These are phyloP conservation scores for Trinorchestia longiramus DNA, from an alignment of 1,140 invertebrate genomes.

Conservation along the genomic window DNA sequence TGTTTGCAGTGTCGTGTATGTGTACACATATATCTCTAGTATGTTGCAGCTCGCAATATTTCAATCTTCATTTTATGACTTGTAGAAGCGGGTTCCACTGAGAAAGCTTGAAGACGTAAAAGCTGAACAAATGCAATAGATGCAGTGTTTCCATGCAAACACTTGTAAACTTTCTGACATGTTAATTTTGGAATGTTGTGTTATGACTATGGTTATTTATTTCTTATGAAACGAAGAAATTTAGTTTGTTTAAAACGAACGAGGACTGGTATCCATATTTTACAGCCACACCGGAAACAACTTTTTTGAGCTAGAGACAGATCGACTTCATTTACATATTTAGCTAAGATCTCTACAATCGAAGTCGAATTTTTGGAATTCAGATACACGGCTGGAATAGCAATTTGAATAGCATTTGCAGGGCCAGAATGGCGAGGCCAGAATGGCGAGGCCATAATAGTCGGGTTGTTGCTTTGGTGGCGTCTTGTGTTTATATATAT, in stretches of 20 bases:
- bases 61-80: no score
- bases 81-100: no score
- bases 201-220: background rate
- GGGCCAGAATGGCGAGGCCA: no score
- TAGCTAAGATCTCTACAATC: background rate
- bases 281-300: background rate
- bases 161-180: background rate
- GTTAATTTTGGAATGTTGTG: background rate
- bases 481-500: background rate
- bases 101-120: no score
- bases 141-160: no score
- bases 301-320: background rate
- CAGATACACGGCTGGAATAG: background rate
- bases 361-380: background rate
- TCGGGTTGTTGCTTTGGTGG: background rate
- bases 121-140: no score
- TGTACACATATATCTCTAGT: no score
- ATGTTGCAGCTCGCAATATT: no score
- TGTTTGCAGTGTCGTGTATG: no score
- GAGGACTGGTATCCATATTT: background rate
- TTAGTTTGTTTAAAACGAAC: background rate
- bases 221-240: background rate
- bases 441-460: background rate
- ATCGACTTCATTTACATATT: background rate
- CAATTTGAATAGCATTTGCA: background rate